Base-by-base conservation (phyloP, 2,888 invertebrate species). In the Drosophila sordidula region DNA sequence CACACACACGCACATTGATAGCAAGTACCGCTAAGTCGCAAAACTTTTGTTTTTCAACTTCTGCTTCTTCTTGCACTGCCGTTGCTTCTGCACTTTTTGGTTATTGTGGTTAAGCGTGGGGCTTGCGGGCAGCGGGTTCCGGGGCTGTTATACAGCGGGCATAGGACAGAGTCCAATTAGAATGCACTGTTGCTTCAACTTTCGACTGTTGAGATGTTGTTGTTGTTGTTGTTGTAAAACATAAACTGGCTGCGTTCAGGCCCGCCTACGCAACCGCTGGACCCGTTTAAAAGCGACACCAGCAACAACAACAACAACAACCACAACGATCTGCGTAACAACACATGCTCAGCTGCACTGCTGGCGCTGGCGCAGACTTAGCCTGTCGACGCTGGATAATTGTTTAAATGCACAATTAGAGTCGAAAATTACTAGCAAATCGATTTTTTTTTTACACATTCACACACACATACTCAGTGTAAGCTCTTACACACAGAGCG, bases 141-240 rank as follows among this genome's bases (percentile, higher is more conserved):
- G 22, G 5, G 39, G 26, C 36, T 16, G 46, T 26, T 61, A 49
- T 4, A 47, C 29, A 38, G 42, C 14, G 12, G 11, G 32, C 11
- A 25, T 59, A 26, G 46, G 39, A 65, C 74, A 63, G 62, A 76
- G 78, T 78, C 76, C 76, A 77, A 77, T 80, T 78, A 73, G 81
- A 80, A 78, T 81, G 81, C 73, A 70, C 79, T 80, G 79, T 80
- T 78, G 81, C 81, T 75, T 80, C 78, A 70, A 64, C 63, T 70
- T 74, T 74, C 62, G 62, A 80, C 71, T 56, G 18, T 63, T 18
- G 26, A 65, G 61, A 54, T 63, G 46, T 56, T 63, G 61, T 59
- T 54, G 64, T 66, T 62, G 32, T 69, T 58, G 45, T 56, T 65
- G 58, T 58, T 67, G 54, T 56, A 57, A 64, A 56, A 75, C 58